Conservation (phyloP, 2,888 invertebrate genomes). For the Conops quadrifasciatus region DNA sequence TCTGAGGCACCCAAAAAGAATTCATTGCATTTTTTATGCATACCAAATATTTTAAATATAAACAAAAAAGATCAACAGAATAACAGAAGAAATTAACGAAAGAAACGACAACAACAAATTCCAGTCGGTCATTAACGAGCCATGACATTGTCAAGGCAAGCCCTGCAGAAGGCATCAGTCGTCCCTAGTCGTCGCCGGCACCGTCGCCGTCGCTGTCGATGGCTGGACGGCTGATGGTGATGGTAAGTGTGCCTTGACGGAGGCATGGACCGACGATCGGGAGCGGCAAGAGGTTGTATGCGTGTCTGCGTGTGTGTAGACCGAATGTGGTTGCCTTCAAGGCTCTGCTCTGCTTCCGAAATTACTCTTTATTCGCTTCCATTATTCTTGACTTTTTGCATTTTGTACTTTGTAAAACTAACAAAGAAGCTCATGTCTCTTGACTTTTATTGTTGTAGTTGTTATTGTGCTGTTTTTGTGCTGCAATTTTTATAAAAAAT, state of each 20-base stretch:
- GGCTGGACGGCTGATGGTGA: neutral
- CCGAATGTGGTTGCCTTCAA: neutral
- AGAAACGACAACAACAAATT: slow-evolving; percentile 2
- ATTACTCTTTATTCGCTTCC: neutral
- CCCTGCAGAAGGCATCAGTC: neutral
- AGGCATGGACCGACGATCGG: neutral
- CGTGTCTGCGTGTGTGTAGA: too few species aligned
- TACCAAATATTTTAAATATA: too few species aligned
- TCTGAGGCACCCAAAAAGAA: too few species aligned
- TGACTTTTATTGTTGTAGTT: slow-evolving; percentile 8
- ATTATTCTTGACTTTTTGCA: slow-evolving; percentile 5
- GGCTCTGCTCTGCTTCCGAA: too few species aligned
- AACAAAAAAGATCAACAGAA: neutral
- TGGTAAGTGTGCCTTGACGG: neutral
- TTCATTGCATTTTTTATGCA: too few species aligned
- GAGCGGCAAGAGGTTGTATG: neutral
- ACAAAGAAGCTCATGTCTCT: slow-evolving; percentile 8
- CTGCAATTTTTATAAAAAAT: neutral
- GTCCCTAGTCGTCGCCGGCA: too few species aligned
- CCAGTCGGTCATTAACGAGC: slow-evolving; percentile 32
- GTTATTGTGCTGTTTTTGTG: too few species aligned
- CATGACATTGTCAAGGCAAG: slow-evolving; percentile 24
- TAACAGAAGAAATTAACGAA: neutral
- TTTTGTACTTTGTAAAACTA: slow-evolving; percentile 14
- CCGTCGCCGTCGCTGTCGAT: neutral